These are phyloP conservation scores for Corbicula japonica DNA, from an alignment of 2,888 invertebrate species.

Conservation along the genomic window DNA sequence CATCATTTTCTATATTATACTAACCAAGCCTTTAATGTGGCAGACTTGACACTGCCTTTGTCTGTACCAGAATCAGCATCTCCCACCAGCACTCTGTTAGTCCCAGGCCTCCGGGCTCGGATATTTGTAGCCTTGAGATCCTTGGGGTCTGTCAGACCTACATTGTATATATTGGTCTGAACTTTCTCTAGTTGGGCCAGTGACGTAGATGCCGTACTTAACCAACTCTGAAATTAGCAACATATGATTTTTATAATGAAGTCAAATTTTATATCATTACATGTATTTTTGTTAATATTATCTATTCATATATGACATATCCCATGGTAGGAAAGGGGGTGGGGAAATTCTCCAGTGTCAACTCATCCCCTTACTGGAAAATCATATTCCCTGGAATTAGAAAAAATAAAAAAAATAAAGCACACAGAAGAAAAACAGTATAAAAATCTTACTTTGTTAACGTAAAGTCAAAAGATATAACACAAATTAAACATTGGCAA, in stretches of 20 bases:
- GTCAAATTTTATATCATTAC: too few species aligned
- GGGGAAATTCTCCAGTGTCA: too few species aligned
- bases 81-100: not conserved
- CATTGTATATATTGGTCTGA: slow-evolving; percentile 79
- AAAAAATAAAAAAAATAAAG: too few species aligned
- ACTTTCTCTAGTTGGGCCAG: slow-evolving; percentile 78
- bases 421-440: too few species aligned
- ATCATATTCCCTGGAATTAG: too few species aligned
- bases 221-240: slow-evolving; percentile 75
- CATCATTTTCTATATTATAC: not conserved
- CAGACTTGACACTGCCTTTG: slow-evolving; percentile 1
- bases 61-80: not conserved
- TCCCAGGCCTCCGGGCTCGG: slow-evolving; percentile 36
- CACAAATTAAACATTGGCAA: too few species aligned
- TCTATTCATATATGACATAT: too few species aligned
- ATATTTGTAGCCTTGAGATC: slow-evolving; percentile 70
- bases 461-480: too few species aligned
- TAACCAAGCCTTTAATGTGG: slow-evolving; percentile 30
- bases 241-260: not conserved
- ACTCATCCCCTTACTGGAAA: too few species aligned
- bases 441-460: too few species aligned
- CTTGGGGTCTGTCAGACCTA: slow-evolving; percentile 72
- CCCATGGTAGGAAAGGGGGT: too few species aligned
- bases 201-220: slow-evolving; percentile 74
- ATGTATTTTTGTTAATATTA: too few species aligned